Evolutionary conservation across 1,140 invertebrate species (phyloP).

Genomic region (Orius laevigatus): DNA sequence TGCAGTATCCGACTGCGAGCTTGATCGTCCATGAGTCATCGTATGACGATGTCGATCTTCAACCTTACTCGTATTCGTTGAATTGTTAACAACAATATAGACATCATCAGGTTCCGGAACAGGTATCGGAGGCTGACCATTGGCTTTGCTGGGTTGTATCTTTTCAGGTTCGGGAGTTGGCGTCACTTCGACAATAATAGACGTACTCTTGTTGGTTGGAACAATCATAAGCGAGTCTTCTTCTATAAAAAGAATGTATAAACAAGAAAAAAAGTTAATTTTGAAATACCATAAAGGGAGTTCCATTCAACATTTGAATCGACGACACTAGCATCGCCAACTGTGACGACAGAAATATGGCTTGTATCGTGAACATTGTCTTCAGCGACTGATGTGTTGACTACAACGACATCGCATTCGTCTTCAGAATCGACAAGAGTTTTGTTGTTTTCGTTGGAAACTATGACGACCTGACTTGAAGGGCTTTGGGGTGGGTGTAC

Average conservation of each 20-base stretch:
- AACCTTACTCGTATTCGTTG: constrained; percentile 22
- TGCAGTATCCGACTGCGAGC: constrained; percentile 22
- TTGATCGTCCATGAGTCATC: constrained; percentile 17
- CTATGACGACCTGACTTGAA: constrained; percentile 50
- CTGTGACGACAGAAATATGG: constrained; percentile 78
- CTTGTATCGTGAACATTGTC: constrained; percentile 43
- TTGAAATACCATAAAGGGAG: constrained; percentile 16
- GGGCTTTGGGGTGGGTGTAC: constrained; percentile 25
- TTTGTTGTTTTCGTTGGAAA: constrained; percentile 56
- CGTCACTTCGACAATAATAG: constrained; percentile 18
- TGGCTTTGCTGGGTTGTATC: constrained; percentile 2
- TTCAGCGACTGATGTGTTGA: constrained; percentile 15
- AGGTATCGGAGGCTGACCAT: constrained; percentile 17
- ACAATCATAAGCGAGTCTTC: constrained; percentile 18
- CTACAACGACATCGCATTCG: constrained; percentile 21
- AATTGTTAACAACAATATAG: constrained; percentile 23
- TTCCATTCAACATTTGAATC: constrained; percentile 14
- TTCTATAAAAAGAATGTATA: constrained; percentile 10
- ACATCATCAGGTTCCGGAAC: constrained; percentile 21
- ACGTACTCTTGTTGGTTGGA: constrained; percentile 14
- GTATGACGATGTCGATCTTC: constrained; percentile 20
- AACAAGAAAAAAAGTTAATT: background rate
- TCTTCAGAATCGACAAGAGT: constrained; percentile 29
- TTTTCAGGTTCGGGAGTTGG: background rate
- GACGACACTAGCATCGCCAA: constrained; percentile 47